Conservation (phyloP, 2,797 vertebrate species). For the Pampus argenteus region DNA sequence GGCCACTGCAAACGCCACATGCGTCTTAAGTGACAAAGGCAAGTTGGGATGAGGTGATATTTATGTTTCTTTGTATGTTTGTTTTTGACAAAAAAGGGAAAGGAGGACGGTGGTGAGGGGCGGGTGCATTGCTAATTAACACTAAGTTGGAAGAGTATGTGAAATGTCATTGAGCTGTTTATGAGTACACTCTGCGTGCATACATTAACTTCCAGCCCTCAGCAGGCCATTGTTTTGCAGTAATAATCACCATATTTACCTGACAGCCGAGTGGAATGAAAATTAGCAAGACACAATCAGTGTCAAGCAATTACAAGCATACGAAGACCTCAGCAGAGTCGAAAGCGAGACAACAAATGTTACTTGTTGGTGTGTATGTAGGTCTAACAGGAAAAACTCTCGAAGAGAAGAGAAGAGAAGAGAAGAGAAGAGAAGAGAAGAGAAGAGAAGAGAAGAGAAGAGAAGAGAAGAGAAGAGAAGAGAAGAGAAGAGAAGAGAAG, state of each 20-base stretch:
- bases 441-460: background rate
- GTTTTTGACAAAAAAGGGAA: slow-evolving; percentile 10
- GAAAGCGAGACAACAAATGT: slow-evolving; percentile 33
- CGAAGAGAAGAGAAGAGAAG: slow-evolving; percentile 3
- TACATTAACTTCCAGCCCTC: slow-evolving; percentile 45
- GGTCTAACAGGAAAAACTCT: slow-evolving; percentile 9
- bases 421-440: too few species aligned
- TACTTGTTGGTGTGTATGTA: background rate
- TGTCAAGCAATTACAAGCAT: slow-evolving; percentile 29
- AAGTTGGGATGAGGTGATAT: background rate
- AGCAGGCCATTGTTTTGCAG: slow-evolving; percentile 19
- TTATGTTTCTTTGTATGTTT: background rate
- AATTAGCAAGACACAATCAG: slow-evolving; percentile 22
- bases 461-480: background rate
- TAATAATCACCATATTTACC: slow-evolving; percentile 41
- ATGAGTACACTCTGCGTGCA: slow-evolving; percentile 19
- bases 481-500: background rate
- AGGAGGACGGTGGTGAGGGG: too few species aligned
- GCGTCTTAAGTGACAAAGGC: background rate
- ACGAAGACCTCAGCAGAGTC: slow-evolving; percentile 15
- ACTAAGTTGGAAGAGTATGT: slow-evolving; percentile 15
- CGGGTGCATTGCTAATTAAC: slow-evolving; percentile 51
- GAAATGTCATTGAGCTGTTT: slow-evolving; percentile 36
- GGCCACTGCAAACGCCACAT: background rate
- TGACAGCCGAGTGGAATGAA: slow-evolving; percentile 26